Evolutionary conservation across 2,113 vertebrate species (phyloP), one percentile per base, ranked within the genome.

Genomic region (Thermophis baileyi): DNA sequence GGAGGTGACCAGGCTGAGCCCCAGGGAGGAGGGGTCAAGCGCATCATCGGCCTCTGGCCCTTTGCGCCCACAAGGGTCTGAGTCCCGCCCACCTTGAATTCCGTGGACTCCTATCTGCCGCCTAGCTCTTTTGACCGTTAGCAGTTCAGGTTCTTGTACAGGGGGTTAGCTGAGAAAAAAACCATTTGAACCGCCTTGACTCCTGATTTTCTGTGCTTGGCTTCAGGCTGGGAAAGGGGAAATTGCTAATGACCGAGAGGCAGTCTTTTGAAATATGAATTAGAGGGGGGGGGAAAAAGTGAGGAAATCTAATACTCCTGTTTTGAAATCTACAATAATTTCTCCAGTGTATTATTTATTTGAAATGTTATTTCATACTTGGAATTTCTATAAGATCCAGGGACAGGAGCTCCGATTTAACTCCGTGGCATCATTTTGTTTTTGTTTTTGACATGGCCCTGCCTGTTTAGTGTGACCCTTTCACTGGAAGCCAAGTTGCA

Each of bases 401-500:
- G 49, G 49, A 51, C 30, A 27, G 85, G 30, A 24, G 7, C 20
- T 44, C 2, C 44, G 1, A 22, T 22, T 22, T 57, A n/a, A 3
- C 53, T 88, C 51, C 0, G 25, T n/a, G 11, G 20, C 47, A 22
- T 22, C n/a, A 10, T 51, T 53, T 51, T 51, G 30, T 57, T 46
- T 60, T 60, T 90, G 20, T 53, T 81, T 44, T 9, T 22, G 35
- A 44, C 35, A 51, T 53, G 44, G 89, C 60, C 1, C 2, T 35
- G 90, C 74, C 44, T 8, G 50, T 94, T 1, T 87, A 99, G 99
- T 0, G 98, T 99, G 94, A 98, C 98, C 0, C 96, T 99, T 0
- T 99, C 99, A 0, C 95, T 99, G 97, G 99, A 99, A 93, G 99
- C 99, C 5, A 99, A 99, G 94, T 97, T 99, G 93, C 98, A 99